Percentiles rank a stretch among this genome's conserved stretches.
These are phyloP conservation scores for Asteroscopus sphinx DNA, from an alignment of 2,888 invertebrate species.

Conservation along the genomic window DNA sequence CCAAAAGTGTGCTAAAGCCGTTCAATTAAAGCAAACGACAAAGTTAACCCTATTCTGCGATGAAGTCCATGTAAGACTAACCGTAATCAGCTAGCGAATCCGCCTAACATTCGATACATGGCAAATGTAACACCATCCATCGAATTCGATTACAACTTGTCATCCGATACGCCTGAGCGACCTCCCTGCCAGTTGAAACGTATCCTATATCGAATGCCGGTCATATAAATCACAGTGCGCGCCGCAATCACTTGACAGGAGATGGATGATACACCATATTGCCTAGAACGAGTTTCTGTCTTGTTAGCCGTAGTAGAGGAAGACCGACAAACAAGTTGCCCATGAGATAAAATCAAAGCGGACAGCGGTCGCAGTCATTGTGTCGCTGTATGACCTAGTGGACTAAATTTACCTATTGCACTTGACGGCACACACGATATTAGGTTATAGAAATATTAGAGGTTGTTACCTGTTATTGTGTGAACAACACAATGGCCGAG, in stretches of 20 bases:
- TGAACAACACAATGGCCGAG: conserved; percentile 19
- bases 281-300: conserved; percentile 52
- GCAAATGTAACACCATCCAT: conserved; percentile 49
- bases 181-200: conserved; percentile 43
- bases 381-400: conserved; percentile 66
- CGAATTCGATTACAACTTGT: conserved; percentile 51
- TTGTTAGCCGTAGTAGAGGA: conserved; percentile 30
- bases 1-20: conserved; percentile 25
- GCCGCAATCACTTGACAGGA: conserved; percentile 62
- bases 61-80: conserved; percentile 20
- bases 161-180: conserved; percentile 44
- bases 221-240: conserved; percentile 60
- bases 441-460: conserved; percentile 40
- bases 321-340: conserved; percentile 52
- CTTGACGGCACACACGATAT: conserved; percentile 56
- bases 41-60: conserved; percentile 44
- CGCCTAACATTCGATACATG: conserved; percentile 38
- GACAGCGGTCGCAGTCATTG: conserved; percentile 57
- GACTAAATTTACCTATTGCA: conserved; percentile 59
- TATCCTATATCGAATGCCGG: conserved; percentile 58
- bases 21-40: conserved; percentile 41
- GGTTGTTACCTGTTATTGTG: conserved; percentile 27
- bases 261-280: conserved; percentile 59
- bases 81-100: conserved; percentile 44
- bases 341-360: conserved; percentile 48